Evolutionary conservation across 2,113 vertebrate genomes (phyloP).

Genomic region (Antennarius striatus): DNA sequence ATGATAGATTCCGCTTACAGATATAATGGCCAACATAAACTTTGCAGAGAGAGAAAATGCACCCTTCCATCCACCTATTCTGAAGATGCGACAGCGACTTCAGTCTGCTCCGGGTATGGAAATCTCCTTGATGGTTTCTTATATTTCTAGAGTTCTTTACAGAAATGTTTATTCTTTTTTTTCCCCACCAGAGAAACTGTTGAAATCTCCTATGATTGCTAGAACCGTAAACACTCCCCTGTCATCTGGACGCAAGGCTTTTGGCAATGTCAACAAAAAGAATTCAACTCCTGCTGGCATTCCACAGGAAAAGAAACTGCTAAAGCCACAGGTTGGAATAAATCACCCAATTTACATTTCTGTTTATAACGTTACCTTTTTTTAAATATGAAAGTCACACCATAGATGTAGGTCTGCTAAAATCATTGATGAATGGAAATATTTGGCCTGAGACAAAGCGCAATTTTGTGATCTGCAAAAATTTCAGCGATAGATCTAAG

Average conservation of each 20-base stretch:
- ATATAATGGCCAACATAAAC: slow-evolving; percentile 54
- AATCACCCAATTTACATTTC: not conserved
- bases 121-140: not conserved
- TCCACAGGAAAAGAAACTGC: slow-evolving; percentile 44
- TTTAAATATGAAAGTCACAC: too few species aligned
- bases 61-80: slow-evolving; percentile 16
- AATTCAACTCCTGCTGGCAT: slow-evolving; percentile 34
- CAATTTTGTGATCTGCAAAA: too few species aligned
- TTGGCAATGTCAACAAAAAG: slow-evolving; percentile 57
- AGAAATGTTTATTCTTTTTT: not conserved
- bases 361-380: too few species aligned
- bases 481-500: too few species aligned
- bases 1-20: slow-evolving; percentile 25
- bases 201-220: slow-evolving; percentile 44
- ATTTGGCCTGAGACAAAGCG: too few species aligned
- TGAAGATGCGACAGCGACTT: slow-evolving; percentile 63
- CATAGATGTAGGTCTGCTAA: too few species aligned
- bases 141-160: not conserved
- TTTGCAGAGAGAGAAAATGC: slow-evolving; percentile 63
- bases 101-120: slow-evolving; percentile 67
- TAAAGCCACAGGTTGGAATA: slow-evolving; percentile 58
- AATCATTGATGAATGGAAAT: too few species aligned
- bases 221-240: slow-evolving; percentile 54
- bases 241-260: slow-evolving; percentile 62
- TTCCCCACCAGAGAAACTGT: slow-evolving; percentile 40